Evolutionary conservation across 2,888 invertebrate genomes (phyloP), one percentile per base, ranked within the genome.

Genomic region (Dynastes maya): DNA sequence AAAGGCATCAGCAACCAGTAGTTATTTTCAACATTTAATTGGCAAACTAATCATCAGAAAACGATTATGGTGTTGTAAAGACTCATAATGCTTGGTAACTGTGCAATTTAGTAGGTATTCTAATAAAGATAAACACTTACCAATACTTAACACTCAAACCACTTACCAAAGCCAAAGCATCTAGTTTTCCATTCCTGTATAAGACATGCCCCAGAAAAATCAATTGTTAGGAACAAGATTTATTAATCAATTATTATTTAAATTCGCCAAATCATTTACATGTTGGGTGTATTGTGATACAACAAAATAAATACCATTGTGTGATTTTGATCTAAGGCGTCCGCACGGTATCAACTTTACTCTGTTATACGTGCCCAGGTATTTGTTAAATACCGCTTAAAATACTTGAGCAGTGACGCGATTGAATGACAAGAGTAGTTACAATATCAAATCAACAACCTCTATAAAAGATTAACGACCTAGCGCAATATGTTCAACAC

Each of bases 171-270:
- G 4, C 32, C 32, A 32, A 32, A 4, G 32, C 32, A 40, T 40
- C 6, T 6, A 37, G 6, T 2, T 37, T 37, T 37, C 37, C 37
- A 37, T 40, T 58, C 58, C 58, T 58, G 16, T 29, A 40, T 64
- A 64, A 64, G 0, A 8, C n/a, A n/a, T 45, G 67, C n/a, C 49
- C 27, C 45, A 49, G 45, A 63, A 63, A 51, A 68, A 68, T 16
- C 11, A 51, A 68, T 68, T 51, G 68, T 37, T 58, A 71, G 58
- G 55, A 40, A 55, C 37, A 74, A 61, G 72, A 74, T 74, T 74
- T 74, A 74, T 74, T 74, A 74, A 55, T 45, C 72, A 27, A 61
- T 74, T 74, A 74, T 74, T 74, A 61, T 61, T 61, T 61, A 74
- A 74, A 74, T 74, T 74, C 61, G 45, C 72, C 45, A 45, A 11